Base-by-base conservation (phyloP, 2,888 invertebrate genomes). In the Yponomeuta evonymella region DNA sequence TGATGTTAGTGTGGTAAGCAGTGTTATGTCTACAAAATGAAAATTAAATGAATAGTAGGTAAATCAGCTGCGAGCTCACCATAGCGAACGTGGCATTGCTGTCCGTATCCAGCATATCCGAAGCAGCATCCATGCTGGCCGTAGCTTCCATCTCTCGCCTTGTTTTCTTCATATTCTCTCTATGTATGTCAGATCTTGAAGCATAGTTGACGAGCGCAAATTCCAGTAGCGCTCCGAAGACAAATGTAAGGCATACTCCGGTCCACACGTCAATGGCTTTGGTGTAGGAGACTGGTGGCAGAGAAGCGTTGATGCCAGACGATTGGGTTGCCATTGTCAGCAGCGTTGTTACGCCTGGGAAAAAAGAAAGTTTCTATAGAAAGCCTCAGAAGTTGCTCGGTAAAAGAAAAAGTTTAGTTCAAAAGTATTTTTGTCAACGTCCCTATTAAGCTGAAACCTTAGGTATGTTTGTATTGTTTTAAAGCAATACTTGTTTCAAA, bases 201-300 rank as follows among this genome's bases (percentile, higher is more conserved):
- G 98, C 97, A 88, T 99, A 99, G 93, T 99, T 99, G 79, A 99
- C 99, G 75, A 99, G 94, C 70, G 99, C 99, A 85, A 99, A 99
- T 93, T 99, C 99, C 73, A 99, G 94, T 76, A 99, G 92, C 36
- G 99, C 99, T 69, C 98, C 98, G 87, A 99, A 99, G 70, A 99
- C 99, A 90, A 99, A 99, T 70, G 99, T 99, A 78, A 99, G 94
- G 88, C 99, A 99, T 71, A 98, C 98, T 73, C 98, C 98, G 75
- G 98, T 98, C 98, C 98, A 98, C 70, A 99, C 97, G 89, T 98
- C 98, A 81, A 98, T 98, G 76, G 98, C 98, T 92, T 99, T 99
- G 71, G 99, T 99, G 93, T 99, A 99, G 71, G 98, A 98, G 74
- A 99, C 99, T 70, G 99, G 98, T 72, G 99, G 99, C 78, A 98